Percentiles rank a stretch among this genome's conserved stretches.
Conservation (phyloP, 2,797 vertebrate species). For the Sebastes hubbsi region DNA sequence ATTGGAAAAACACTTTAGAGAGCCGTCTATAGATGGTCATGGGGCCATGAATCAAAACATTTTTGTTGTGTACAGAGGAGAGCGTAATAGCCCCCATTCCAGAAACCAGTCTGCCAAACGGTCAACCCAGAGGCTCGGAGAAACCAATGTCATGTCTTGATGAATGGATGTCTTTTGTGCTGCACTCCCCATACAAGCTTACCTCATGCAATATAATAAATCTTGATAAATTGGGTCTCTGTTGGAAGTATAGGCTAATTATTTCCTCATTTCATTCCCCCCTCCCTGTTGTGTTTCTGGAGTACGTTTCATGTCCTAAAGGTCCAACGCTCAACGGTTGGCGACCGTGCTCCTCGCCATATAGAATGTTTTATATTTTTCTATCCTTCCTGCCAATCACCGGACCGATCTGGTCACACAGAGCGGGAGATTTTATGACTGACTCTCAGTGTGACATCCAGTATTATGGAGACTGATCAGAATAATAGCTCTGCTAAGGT, state of each 20-base stretch:
- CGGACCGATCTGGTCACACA: slow-evolving; percentile 13
- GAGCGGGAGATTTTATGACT: slow-evolving; percentile 34
- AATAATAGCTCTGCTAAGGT: slow-evolving; percentile 60
- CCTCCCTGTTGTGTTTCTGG: slow-evolving; percentile 34
- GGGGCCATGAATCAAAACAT: slow-evolving; percentile 74
- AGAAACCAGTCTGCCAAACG: slow-evolving; percentile 56
- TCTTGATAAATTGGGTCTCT: slow-evolving; percentile 69
- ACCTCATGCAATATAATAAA: slow-evolving; percentile 69
- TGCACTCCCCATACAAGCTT: slow-evolving; percentile 55
- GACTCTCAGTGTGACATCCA: slow-evolving; percentile 44
- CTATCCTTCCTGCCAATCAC: slow-evolving; percentile 29
- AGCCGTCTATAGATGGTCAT: slow-evolving; percentile 56
- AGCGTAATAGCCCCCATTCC: slow-evolving; percentile 65
- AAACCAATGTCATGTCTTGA: slow-evolving; percentile 71
- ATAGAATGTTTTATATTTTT: slow-evolving; percentile 9
- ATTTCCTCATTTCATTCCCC: slow-evolving; percentile 52
- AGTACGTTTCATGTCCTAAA: slow-evolving; percentile 53
- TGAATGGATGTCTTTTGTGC: slow-evolving; percentile 78
- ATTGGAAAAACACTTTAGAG: slow-evolving; percentile 72
- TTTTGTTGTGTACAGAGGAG: slow-evolving; percentile 58
- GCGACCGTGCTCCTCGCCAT: neutral
- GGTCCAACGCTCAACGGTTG: slow-evolving; percentile 31
- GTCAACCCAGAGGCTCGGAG: slow-evolving; percentile 50
- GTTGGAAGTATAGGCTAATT: slow-evolving; percentile 69
- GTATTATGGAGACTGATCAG: slow-evolving; percentile 61